Conservation (phyloP, 2,888 invertebrate species). For the Ectropis crepuscularia region DNA sequence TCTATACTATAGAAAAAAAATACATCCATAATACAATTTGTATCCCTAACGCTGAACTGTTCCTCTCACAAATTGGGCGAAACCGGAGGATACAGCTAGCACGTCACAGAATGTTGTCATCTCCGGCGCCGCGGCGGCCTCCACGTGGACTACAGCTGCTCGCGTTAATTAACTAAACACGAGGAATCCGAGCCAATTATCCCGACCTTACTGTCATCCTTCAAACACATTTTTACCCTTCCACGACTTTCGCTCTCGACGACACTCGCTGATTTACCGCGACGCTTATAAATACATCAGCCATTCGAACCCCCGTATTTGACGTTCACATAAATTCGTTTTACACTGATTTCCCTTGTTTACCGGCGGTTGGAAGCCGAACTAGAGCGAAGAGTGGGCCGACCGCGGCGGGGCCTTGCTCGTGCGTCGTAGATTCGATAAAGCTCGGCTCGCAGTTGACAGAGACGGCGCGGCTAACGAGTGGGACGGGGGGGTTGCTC, state of each 20-base stretch:
- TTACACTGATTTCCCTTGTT: constrained; percentile 81
- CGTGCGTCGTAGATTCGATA: constrained; percentile 85
- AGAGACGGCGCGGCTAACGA: constrained; percentile 82
- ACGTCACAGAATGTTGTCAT: constrained; percentile 8
- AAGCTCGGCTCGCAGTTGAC: constrained; percentile 83
- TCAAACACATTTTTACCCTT: constrained; percentile 35
- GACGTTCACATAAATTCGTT: constrained; percentile 74
- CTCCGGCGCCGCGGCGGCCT: constrained; percentile 30
- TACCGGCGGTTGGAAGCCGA: constrained; percentile 78
- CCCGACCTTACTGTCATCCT: constrained; percentile 30
- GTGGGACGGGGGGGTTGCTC: constrained; percentile 58
- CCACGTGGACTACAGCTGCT: constrained; percentile 76
- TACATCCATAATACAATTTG: no score
- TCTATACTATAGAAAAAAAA: no score
- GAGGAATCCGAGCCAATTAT: constrained; percentile 73
- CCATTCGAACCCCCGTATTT: constrained; percentile 59
- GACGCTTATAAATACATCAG: constrained; percentile 42
- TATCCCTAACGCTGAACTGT: no score
- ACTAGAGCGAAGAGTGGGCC: constrained; percentile 79
- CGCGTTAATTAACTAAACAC: constrained; percentile 75
- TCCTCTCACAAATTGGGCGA: no score
- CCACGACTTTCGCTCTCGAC: constrained; percentile 34
- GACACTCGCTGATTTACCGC: constrained; percentile 37
- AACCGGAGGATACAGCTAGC: neutral
- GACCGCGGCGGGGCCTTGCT: constrained; percentile 72